These are phyloP conservation scores for Psittacula derbiana DNA, from an alignment of 2,797 vertebrate species.

Conservation along the genomic window DNA sequence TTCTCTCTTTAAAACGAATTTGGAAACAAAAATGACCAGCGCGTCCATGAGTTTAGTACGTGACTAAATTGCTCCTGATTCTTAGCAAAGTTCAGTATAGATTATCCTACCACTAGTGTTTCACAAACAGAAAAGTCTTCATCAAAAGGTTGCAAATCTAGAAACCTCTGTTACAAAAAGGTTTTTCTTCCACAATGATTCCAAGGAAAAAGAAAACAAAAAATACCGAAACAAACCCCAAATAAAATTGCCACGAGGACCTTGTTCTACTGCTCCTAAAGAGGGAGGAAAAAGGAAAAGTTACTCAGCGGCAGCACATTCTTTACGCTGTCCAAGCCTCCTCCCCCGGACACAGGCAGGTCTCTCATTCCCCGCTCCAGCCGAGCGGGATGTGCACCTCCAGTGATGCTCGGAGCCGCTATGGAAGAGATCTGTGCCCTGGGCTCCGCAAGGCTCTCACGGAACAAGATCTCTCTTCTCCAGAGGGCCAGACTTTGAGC, in stretches of 20 bases:
- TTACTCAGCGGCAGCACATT: not conserved
- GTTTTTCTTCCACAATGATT: conserved; percentile 86
- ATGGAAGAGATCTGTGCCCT: not conserved
- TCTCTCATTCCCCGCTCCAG: not conserved
- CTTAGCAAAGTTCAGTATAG: conserved; percentile 93
- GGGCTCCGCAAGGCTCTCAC: not conserved
- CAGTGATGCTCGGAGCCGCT: not conserved
- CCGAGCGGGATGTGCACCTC: not conserved
- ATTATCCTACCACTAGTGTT: conserved; percentile 99
- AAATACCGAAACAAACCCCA: not conserved
- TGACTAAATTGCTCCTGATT: conserved; percentile 92
- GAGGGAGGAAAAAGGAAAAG: not conserved
- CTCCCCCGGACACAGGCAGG: not conserved
- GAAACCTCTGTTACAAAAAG: conserved; percentile 92
- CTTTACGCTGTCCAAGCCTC: not conserved
- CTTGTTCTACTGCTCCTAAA: conserved; percentile 93
- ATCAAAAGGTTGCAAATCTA: conserved; percentile 95
- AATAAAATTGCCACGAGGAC: conserved; percentile 39
- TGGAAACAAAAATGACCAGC: conserved; percentile 84
- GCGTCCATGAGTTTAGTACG: conserved; percentile 93
- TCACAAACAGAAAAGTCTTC: conserved; percentile 94
- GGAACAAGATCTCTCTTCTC: not conserved
- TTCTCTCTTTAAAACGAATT: conserved; percentile 66
- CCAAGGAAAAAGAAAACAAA: conserved; percentile 62
- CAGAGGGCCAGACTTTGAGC: not conserved